phyloP scores from a whole-genome alignment of 35 echinoderm and acorn worm genomes.

The Patiria miniata region DNA sequence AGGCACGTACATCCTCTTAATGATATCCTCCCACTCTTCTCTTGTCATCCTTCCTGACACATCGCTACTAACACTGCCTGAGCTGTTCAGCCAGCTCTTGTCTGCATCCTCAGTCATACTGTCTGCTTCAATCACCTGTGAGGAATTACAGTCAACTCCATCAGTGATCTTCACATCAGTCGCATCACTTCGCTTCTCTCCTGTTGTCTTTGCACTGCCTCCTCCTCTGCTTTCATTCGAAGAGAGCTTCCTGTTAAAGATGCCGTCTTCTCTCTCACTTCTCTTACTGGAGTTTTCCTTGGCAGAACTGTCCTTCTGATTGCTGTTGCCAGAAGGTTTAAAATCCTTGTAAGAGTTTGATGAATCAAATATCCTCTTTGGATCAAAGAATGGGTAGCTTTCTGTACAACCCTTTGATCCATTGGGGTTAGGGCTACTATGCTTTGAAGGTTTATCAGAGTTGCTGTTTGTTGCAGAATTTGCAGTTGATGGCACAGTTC shows the following conservation, averaged over 20 bases:
- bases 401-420: background rate
- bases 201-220: no score
- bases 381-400: constrained; percentile 42
- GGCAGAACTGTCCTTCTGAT: background rate
- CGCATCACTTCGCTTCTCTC: no score
- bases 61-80: background rate
- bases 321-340: background rate
- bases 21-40: constrained; percentile 6
- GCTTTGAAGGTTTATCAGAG: background rate
- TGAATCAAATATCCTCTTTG: constrained; percentile 44
- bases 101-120: no score
- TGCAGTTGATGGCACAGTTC: background rate
- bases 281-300: no score
- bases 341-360: background rate
- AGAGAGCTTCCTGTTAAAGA: no score
- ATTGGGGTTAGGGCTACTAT: background rate
- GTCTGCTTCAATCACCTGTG: no score
- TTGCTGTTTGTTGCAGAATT: background rate
- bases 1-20: background rate
- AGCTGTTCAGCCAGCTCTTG: no score
- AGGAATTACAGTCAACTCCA: no score
- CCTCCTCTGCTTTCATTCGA: no score
- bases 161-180: no score
- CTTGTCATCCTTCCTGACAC: background rate
- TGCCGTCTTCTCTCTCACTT: no score